Evolutionary conservation across 2,113 vertebrate species (phyloP), one percentile per base, ranked within the genome.

Genomic region (Myodes glareolus): DNA sequence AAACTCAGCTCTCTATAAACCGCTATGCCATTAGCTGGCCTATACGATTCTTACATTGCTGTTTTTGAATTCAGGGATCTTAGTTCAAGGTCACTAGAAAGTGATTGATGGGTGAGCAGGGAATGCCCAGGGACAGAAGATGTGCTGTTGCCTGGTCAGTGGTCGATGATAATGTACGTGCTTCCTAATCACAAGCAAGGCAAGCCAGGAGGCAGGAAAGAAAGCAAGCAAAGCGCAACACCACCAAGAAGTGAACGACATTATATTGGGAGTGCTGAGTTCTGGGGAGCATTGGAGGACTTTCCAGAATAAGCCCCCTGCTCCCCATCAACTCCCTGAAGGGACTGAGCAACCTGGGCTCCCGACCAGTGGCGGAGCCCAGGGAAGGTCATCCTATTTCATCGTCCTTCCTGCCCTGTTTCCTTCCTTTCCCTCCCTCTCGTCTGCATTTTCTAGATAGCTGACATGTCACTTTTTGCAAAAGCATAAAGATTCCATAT

Each of bases 1-100:
- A 93, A 96, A 97, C 81, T 92, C 94, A 98, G 93, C 86, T 58
- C 82, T 85, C 81, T 75, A 45, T 5, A 33, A 73, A 84, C 55
- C 72, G 91, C 94, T 92, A 96, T 55, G 14, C 63, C 95, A 95
- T 92, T 88, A 90, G 90, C 95, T 95, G 94, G 80, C 39, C 95
- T 96, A 92, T 95, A 92, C 94, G 93, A 88, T 47, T 95, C 97
- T 98, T 96, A 95, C 93, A 73, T 45, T 94, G 92, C 67, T 84
- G 73, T 84, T 96, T 98, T 98, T 90, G 61, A 97, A 93, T 97
- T 94, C 4, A 67, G 92, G 67, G 72, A 94, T 92, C 70, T 92
- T 93, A 91, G 93, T 94, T 90, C 84, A 17, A 97, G 97, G 95
- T 98, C 95, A 91, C 85, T 97, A 94, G 42, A 97, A 97, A 98